Conservation (phyloP, 2,113 vertebrate species). For the Stigmatopora argus region DNA sequence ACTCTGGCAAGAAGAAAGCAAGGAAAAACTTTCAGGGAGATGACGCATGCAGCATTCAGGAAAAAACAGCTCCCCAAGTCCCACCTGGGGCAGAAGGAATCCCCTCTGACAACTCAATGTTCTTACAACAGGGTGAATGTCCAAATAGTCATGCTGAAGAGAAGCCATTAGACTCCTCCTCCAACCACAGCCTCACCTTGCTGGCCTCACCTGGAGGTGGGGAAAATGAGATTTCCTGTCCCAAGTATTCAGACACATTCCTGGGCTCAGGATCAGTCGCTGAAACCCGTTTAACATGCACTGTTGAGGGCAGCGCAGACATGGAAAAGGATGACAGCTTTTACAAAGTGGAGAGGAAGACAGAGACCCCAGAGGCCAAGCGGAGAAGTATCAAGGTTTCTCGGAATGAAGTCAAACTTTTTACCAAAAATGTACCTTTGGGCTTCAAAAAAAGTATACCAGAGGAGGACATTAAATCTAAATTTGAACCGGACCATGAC, state of each 20-base stretch:
- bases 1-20: slow-evolving; percentile 38
- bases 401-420: slow-evolving; percentile 59
- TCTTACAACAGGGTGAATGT: slow-evolving; percentile 33
- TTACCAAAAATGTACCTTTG: slow-evolving; percentile 56
- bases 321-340: slow-evolving; percentile 46
- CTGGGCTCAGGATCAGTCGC: slow-evolving; percentile 22
- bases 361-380: slow-evolving; percentile 66
- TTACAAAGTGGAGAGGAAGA: slow-evolving; percentile 57
- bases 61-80: slow-evolving; percentile 20
- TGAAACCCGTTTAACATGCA: slow-evolving; percentile 7
- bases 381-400: slow-evolving; percentile 67
- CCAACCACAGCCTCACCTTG: slow-evolving; percentile 22
- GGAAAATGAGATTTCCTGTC: slow-evolving; percentile 24
- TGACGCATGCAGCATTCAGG: slow-evolving; percentile 20
- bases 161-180: slow-evolving; percentile 39
- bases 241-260: slow-evolving; percentile 16
- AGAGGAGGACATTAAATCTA: slow-evolving; percentile 2
- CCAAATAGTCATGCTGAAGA: slow-evolving; percentile 24
- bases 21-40: slow-evolving; percentile 57
- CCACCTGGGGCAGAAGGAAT: slow-evolving; percentile 17
- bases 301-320: slow-evolving; percentile 8
- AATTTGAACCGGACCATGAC: background rate
- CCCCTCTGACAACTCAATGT: slow-evolving; percentile 22
- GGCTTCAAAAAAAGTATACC: slow-evolving; percentile 7
- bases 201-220: slow-evolving; percentile 40